Conservation (phyloP, 2,888 invertebrate species). For the Epicampocera succincta region DNA sequence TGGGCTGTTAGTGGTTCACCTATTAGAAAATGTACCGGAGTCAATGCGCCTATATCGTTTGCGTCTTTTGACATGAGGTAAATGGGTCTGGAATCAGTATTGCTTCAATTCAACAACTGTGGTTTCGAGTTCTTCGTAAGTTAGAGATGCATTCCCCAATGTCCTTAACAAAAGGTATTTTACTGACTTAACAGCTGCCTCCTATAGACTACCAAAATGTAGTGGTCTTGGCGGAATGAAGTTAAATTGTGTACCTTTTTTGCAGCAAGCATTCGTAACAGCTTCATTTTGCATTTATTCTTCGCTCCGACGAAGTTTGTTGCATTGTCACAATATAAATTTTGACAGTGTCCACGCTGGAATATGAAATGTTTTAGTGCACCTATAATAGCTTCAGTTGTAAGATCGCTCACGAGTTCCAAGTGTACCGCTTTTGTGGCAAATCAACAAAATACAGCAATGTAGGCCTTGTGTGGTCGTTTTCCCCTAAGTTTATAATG, state of each 20-base stretch:
- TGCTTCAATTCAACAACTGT: not conserved
- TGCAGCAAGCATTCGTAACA: not conserved
- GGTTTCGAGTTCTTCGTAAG: slow-evolving; percentile 6
- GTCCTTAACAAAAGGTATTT: not conserved
- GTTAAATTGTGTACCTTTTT: not conserved
- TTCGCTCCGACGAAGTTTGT: no score
- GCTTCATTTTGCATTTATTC: not conserved
- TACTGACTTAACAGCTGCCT: not conserved
- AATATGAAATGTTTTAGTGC: not conserved
- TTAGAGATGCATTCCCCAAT: not conserved
- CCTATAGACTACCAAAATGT: not conserved
- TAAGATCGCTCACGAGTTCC: slow-evolving; percentile 5
- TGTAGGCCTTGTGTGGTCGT: not conserved
- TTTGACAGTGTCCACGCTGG: no score
- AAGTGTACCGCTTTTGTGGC: slow-evolving; percentile 2
- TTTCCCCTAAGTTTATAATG: not conserved
- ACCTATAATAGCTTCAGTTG: slow-evolving; percentile 1
- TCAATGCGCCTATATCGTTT: slow-evolving; percentile 53
- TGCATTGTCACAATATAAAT: no score
- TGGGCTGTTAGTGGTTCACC: slow-evolving; percentile 35
- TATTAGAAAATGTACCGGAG: slow-evolving; percentile 46
- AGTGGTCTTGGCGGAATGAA: not conserved
- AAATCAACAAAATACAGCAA: not conserved
- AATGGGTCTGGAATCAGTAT: slow-evolving; percentile 11
- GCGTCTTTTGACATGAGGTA: not conserved